Conservation (phyloP, 2,113 vertebrate genomes). For the Nanorana parkeri region DNA sequence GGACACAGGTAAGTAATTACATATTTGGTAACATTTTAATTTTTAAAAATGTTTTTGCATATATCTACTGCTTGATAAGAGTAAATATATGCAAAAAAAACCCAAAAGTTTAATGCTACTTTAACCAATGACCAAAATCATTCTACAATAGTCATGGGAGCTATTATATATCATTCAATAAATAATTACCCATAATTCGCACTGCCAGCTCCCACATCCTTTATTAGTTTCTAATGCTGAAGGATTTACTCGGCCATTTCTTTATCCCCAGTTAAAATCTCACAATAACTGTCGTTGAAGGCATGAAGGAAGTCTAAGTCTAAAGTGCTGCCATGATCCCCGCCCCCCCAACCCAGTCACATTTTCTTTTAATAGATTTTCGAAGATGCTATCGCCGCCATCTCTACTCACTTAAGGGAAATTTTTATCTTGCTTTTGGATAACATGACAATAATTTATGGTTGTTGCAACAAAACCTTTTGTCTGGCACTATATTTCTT, state of each 20-base stretch:
- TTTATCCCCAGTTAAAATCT: constrained; percentile 79
- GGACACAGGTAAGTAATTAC: too few relatives aligned
- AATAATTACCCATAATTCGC: background rate
- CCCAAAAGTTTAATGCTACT: too few relatives aligned
- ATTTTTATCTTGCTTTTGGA: constrained; percentile 82
- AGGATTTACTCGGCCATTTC: constrained; percentile 69
- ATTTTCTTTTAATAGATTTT: constrained; percentile 84
- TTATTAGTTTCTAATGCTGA: background rate
- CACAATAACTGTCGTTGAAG: constrained; percentile 73
- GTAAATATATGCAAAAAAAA: too few relatives aligned
- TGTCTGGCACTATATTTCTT: constrained; percentile 82
- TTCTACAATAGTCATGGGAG: background rate
- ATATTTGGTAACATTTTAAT: too few relatives aligned
- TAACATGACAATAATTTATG: constrained; percentile 82
- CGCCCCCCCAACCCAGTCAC: too few relatives aligned
- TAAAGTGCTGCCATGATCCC: constrained; percentile 82
- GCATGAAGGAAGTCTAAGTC: constrained; percentile 83
- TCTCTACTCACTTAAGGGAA: constrained; percentile 85
- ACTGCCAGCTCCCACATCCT: background rate
- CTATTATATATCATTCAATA: background rate
- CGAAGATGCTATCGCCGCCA: constrained; percentile 77
- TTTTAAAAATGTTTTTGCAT: too few relatives aligned
- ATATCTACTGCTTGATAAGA: too few relatives aligned
- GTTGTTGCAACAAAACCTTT: constrained; percentile 82
- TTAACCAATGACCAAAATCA: background rate